phyloP scores from a whole-genome alignment of 2,113 vertebrate species.

The Anser brachyrhynchus region DNA sequence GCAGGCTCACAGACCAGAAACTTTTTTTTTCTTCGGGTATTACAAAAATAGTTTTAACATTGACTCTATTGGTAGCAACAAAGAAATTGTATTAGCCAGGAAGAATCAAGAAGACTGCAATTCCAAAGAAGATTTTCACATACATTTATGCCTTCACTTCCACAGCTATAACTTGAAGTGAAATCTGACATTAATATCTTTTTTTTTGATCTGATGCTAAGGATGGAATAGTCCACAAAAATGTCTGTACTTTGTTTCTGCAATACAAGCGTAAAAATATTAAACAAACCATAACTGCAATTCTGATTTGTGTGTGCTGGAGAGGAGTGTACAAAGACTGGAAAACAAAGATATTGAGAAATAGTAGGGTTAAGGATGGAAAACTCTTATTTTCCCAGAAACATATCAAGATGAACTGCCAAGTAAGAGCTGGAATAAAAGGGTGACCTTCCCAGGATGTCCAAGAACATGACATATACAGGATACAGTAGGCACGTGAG shows the following conservation, averaged over 20 bases:
- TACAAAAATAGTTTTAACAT: background rate
- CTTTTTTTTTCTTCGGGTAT: background rate
- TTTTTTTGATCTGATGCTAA: background rate
- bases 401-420: background rate
- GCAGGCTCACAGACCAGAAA: background rate
- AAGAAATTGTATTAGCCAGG: background rate
- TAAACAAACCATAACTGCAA: background rate
- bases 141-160: background rate
- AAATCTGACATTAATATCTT: background rate
- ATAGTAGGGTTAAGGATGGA: background rate
- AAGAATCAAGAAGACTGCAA: background rate
- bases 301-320: background rate
- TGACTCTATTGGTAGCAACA: background rate
- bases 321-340: background rate
- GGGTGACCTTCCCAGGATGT: background rate
- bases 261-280: background rate
- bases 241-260: background rate
- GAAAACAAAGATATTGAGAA: background rate
- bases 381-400: background rate
- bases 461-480: background rate
- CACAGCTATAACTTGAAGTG: background rate
- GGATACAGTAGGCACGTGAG: background rate
- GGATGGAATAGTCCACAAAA: background rate
- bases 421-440: background rate
- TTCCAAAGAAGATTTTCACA: background rate